A percentile compares a stretch with the other conserved stretches of the same genome.
phyloP scores from a whole-genome alignment of 1,140 invertebrate species.

The Ditylenchus dipsaci region DNA sequence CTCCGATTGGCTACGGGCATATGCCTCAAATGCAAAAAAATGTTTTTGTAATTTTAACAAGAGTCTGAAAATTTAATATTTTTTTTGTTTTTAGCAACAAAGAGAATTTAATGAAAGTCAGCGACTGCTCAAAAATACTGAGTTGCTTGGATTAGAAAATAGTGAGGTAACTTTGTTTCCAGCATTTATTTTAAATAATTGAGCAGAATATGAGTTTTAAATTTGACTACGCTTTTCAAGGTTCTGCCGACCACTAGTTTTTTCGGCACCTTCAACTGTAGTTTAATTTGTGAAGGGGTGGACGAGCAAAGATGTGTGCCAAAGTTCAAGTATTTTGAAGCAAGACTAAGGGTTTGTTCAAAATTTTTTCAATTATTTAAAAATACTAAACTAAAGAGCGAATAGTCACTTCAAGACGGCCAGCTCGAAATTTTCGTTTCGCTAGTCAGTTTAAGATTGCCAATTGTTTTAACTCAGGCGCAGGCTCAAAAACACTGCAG shows the following conservation, averaged over 20 bases:
- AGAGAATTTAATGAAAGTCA: not conserved
- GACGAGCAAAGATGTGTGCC: not conserved
- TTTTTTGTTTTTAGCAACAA: not conserved
- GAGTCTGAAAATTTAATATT: too few relatives aligned
- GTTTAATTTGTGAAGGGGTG: not conserved
- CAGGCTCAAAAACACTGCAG: too few relatives aligned
- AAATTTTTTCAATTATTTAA: not conserved
- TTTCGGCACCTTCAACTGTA: not conserved
- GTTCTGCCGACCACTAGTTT: not conserved
- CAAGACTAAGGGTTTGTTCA: not conserved
- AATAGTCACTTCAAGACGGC: too few relatives aligned
- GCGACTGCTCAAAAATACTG: not conserved
- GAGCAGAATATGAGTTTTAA: not conserved
- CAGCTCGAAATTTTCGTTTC: too few relatives aligned
- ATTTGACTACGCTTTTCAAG: not conserved
- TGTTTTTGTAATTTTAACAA: too few relatives aligned
- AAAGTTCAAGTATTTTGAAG: not conserved
- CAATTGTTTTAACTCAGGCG: too few relatives aligned
- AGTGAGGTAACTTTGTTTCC: not conserved
- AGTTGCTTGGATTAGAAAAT: not conserved
- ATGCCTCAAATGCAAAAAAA: too few relatives aligned
- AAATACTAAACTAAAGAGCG: not conserved
- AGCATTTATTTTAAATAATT: not conserved
- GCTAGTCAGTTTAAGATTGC: too few relatives aligned
- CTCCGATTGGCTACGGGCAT: too few relatives aligned